Percentiles rank a stretch among this genome's conserved stretches.
phyloP scores from a whole-genome alignment of 2,113 vertebrate genomes.

The Boleophthalmus pectinirostris region DNA sequence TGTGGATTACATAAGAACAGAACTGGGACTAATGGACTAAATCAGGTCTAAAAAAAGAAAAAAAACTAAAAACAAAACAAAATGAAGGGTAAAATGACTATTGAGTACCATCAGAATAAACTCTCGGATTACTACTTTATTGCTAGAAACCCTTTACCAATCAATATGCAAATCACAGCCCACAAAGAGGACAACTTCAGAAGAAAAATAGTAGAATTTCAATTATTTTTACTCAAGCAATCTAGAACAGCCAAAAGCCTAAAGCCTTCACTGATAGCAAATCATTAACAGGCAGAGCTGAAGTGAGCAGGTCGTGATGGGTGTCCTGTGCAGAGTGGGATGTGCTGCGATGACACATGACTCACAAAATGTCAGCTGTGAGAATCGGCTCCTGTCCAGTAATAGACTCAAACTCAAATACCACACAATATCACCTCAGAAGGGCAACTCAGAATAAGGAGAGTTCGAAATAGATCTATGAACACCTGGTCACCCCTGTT shows the following conservation, averaged over 20 bases:
- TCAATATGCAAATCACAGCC: neutral
- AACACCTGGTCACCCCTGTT: too few species aligned
- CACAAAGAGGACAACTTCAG: neutral
- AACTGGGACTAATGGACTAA: neutral
- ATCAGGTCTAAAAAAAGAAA: neutral
- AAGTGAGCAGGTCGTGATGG: slow-evolving; percentile 24
- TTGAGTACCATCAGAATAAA: too few species aligned
- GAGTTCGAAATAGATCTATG: neutral
- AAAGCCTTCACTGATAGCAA: slow-evolving; percentile 10
- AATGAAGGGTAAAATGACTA: too few species aligned
- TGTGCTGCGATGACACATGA: slow-evolving; percentile 32
- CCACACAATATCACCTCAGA: slow-evolving; percentile 1
- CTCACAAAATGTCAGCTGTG: slow-evolving; percentile 33
- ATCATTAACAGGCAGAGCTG: slow-evolving; percentile 21
- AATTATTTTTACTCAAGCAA: neutral
- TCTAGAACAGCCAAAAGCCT: neutral
- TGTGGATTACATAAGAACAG: neutral
- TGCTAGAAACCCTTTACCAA: neutral
- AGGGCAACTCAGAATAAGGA: neutral
- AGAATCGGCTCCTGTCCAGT: slow-evolving; percentile 32
- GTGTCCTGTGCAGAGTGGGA: slow-evolving; percentile 43
- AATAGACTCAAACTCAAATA: slow-evolving; percentile 16
- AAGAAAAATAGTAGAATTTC: slow-evolving; percentile 8
- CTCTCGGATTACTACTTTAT: too few species aligned
- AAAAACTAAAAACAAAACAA: neutral